phyloP scores from a whole-genome alignment of 1,140 invertebrate genomes.

The Drosophila varians region DNA sequence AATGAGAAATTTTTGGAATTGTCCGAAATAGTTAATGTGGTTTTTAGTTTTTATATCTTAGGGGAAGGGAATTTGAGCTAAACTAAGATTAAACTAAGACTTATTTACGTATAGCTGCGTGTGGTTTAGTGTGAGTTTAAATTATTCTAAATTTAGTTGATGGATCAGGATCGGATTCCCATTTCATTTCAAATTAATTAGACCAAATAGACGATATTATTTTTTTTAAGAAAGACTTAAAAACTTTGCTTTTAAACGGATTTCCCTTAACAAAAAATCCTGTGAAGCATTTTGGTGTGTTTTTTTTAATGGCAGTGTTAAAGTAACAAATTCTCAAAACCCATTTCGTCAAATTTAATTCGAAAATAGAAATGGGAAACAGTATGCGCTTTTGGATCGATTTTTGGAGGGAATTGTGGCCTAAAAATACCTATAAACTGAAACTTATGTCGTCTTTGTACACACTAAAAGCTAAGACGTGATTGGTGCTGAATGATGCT shows the following conservation, averaged over 20 bases:
- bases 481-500: constrained; percentile 32
- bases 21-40: constrained; percentile 33
- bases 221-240: not conserved
- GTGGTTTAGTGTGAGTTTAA: constrained; percentile 35
- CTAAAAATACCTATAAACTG: constrained; percentile 48
- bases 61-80: constrained; percentile 57
- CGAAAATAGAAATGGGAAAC: constrained; percentile 4
- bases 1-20: constrained; percentile 45
- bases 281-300: too few species aligned
- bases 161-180: constrained; percentile 1
- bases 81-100: constrained; percentile 71
- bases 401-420: constrained; percentile 43
- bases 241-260: not conserved
- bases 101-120: constrained; percentile 63
- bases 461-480: constrained; percentile 43
- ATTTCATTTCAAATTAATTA: constrained; percentile 3
- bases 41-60: not conserved
- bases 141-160: constrained; percentile 53
- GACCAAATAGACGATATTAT: not conserved
- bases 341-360: constrained; percentile 6
- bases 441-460: constrained; percentile 42
- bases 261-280: too few species aligned
- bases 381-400: not conserved
- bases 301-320: constrained; percentile 12
- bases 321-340: not conserved